These are phyloP conservation scores for Thamnaconus septentrionalis DNA, from an alignment of 2,113 vertebrate species.

Conservation along the genomic window DNA sequence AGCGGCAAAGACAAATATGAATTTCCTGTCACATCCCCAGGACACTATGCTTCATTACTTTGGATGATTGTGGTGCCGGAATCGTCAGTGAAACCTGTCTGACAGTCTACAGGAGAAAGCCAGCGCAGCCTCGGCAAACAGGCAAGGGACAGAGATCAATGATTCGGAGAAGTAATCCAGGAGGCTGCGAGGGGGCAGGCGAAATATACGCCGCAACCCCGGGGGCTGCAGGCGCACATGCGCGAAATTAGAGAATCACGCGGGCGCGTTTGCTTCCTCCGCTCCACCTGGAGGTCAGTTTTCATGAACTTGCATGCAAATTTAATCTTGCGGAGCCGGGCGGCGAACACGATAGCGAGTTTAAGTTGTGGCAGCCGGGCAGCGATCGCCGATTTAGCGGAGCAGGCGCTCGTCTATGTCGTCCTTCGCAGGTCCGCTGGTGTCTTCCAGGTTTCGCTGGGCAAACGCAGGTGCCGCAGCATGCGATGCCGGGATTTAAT, in stretches of 20 bases:
- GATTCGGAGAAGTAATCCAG: constrained; percentile 22
- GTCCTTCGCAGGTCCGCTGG: too few relatives aligned
- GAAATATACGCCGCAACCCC: not conserved
- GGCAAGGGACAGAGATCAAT: constrained; percentile 2
- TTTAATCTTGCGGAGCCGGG: not conserved
- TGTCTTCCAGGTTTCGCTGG: too few relatives aligned
- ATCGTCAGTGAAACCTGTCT: constrained; percentile 52
- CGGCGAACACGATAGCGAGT: too few relatives aligned
- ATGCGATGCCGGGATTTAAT: too few relatives aligned
- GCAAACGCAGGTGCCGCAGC: too few relatives aligned
- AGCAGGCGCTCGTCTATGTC: too few relatives aligned
- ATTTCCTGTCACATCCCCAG: constrained; percentile 60
- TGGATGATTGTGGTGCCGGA: constrained; percentile 54
- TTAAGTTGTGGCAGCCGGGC: too few relatives aligned
- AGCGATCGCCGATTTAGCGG: too few relatives aligned
- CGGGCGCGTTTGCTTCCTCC: not conserved
- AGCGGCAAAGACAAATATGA: constrained; percentile 43
- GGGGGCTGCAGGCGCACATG: not conserved
- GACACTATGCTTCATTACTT: constrained; percentile 60
- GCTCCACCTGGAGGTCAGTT: not conserved
- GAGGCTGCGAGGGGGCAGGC: constrained; percentile 7
- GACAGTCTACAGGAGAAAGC: constrained; percentile 13
- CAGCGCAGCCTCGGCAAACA: constrained; percentile 13
- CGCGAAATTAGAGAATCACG: constrained; percentile 1
- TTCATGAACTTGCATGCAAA: not conserved